Conservation (phyloP, 2,113 vertebrate genomes). For the Varanus salvator region DNA sequence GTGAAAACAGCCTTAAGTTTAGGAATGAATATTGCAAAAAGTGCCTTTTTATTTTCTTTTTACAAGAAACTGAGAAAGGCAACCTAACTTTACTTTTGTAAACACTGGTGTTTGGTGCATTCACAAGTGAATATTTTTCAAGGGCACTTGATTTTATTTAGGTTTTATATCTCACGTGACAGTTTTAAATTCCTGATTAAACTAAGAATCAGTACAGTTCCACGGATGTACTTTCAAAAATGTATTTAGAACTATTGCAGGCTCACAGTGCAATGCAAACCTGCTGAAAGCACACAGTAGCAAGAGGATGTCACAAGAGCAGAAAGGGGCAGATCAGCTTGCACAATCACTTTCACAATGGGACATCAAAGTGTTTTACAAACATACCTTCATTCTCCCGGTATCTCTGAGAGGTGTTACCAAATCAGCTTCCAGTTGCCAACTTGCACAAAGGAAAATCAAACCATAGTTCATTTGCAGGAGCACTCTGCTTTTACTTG, state of each 20-base stretch:
- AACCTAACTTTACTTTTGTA: constrained; percentile 54
- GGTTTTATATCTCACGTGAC: constrained; percentile 25
- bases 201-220: not conserved
- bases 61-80: constrained; percentile 52
- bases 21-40: constrained; percentile 58
- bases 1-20: constrained; percentile 45
- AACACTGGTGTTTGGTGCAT: constrained; percentile 28
- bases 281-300: not conserved
- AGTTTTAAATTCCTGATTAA: not conserved
- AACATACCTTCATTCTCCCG: not conserved
- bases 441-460: not conserved
- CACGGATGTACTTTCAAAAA: not conserved
- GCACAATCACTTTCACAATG: not conserved
- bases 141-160: constrained; percentile 27
- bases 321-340: not conserved
- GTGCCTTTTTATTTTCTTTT: not conserved
- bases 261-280: not conserved
- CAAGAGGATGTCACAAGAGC: not conserved
- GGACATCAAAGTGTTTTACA: constrained; percentile 7
- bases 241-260: no score
- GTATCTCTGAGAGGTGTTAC: not conserved
- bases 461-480: not conserved
- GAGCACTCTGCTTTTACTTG: not conserved
- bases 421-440: not conserved
- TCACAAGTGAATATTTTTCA: constrained; percentile 27